Base-by-base conservation (phyloP, 2,797 vertebrate species). In the Scomberomorus guttatus region DNA sequence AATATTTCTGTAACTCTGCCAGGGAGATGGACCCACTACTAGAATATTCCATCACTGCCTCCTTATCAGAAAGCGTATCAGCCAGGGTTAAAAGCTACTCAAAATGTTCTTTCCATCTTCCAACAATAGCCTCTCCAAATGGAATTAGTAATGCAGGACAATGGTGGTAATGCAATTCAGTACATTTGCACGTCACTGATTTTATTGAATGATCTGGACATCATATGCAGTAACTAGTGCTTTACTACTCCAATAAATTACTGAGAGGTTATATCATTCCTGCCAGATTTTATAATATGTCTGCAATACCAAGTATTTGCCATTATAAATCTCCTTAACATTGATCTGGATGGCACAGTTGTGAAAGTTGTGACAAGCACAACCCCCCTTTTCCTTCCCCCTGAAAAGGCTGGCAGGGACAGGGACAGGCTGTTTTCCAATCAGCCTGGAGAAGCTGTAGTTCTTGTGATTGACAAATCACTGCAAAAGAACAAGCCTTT, bases 161-260 rank as follows among this genome's bases (percentile, higher is more conserved):
- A 90, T 76, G 44, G 63, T 61, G 58, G 68, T 71, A 85, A 88
- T 86, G 70, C 66, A 84, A 87, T 89, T 87, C 42, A 52, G 66
- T 70, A 51, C 64, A 82, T 84, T 81, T 87, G 71, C 84, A 85
- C 57, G 15, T 79, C 82, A 80, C 70, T 87, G 67, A 80, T 87
- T 87, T 83, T 71, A 81, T 24, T 90, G 79, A 89, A 84, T 76
- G 75, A 86, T 76, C 56, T 66, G 57, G 86, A 80, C 67, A 87
- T 75, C 63, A 71, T 56, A 55, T 69, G 66, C 58, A 66, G 39
- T 37, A 64, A 75, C 63, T 39, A 37, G 12, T 63, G 52, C 46
- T 77, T 81, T 81, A 62, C 68, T 72, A 77, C 63, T 66, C 63
- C 55, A 73, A 82, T 86, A 79, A 82, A 79, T 77, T 79, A 80